A percentile compares a stretch with the other conserved stretches of the same genome.
phyloP scores from a whole-genome alignment of 2,113 vertebrate species.

The Scartelaos histophorus region DNA sequence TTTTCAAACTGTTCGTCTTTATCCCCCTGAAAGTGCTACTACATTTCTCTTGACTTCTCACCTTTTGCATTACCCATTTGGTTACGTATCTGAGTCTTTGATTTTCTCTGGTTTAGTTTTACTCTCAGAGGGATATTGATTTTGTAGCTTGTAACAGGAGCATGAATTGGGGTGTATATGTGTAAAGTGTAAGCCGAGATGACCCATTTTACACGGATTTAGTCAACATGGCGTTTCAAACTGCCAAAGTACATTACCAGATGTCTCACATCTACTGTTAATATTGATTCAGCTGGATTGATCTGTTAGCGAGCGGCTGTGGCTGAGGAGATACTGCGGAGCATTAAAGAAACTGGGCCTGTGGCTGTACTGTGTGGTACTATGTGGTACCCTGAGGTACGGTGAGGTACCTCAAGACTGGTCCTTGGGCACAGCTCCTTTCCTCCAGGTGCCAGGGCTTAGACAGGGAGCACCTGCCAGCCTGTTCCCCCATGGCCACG shows the following conservation, averaged over 20 bases:
- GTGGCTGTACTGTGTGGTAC: slow-evolving; percentile 18
- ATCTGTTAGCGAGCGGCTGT: slow-evolving; percentile 24
- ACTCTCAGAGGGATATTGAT: slow-evolving; percentile 28
- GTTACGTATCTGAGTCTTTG: slow-evolving; percentile 2
- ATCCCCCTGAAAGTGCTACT: slow-evolving; percentile 20
- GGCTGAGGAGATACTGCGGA: background rate
- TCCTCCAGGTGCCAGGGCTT: slow-evolving; percentile 72
- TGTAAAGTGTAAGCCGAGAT: slow-evolving; percentile 58
- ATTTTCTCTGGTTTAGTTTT: slow-evolving; percentile 16
- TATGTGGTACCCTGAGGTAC: background rate
- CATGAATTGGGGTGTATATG: slow-evolving; percentile 37
- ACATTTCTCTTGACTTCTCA: slow-evolving; percentile 9
- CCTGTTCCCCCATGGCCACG: slow-evolving; percentile 76
- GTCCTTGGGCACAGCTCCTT: slow-evolving; percentile 59
- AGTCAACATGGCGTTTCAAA: slow-evolving; percentile 63
- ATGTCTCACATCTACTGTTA: slow-evolving; percentile 42
- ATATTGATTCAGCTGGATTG: slow-evolving; percentile 42
- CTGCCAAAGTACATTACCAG: slow-evolving; percentile 62
- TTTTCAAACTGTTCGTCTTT: slow-evolving; percentile 27
- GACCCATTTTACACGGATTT: slow-evolving; percentile 59
- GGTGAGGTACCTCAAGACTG: slow-evolving; percentile 45
- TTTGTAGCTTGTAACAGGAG: slow-evolving; percentile 26
- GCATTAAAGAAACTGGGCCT: slow-evolving; percentile 7
- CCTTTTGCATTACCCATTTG: slow-evolving; percentile 9
- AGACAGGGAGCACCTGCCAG: slow-evolving; percentile 83